phyloP scores from a whole-genome alignment of 2,113 vertebrate genomes.

The Apus apus region DNA sequence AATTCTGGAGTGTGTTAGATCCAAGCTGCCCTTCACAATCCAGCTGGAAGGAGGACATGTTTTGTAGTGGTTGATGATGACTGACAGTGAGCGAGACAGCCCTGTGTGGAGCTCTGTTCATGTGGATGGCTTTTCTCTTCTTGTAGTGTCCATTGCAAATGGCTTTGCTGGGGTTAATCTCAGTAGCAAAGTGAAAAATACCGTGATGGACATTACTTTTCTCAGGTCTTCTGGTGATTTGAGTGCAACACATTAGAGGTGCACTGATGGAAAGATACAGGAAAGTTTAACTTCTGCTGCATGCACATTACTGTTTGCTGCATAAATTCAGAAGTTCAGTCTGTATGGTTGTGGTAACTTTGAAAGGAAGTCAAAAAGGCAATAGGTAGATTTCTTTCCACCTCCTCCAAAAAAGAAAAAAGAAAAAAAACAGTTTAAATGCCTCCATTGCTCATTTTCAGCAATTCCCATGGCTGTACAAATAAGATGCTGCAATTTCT shows the following conservation, averaged over 20 bases:
- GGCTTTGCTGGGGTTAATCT: not conserved
- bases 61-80: not conserved
- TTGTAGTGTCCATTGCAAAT: not conserved
- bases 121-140: not conserved
- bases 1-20: not conserved
- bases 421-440: not conserved
- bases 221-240: not conserved
- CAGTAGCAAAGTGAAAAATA: not conserved
- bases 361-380: not conserved
- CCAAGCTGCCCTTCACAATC: not conserved
- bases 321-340: not conserved
- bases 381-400: not conserved
- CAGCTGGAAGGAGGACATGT: not conserved
- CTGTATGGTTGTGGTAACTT: not conserved
- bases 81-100: not conserved
- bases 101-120: not conserved
- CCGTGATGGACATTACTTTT: not conserved
- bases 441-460: not conserved
- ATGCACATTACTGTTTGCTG: not conserved
- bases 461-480: not conserved
- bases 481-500: not conserved
- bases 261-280: not conserved
- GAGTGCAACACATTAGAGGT: not conserved
- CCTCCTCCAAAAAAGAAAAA: not conserved
- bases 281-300: not conserved